Evolutionary conservation across 2,888 invertebrate genomes (phyloP).

Genomic region (Aporophyla lueneburgensis): DNA sequence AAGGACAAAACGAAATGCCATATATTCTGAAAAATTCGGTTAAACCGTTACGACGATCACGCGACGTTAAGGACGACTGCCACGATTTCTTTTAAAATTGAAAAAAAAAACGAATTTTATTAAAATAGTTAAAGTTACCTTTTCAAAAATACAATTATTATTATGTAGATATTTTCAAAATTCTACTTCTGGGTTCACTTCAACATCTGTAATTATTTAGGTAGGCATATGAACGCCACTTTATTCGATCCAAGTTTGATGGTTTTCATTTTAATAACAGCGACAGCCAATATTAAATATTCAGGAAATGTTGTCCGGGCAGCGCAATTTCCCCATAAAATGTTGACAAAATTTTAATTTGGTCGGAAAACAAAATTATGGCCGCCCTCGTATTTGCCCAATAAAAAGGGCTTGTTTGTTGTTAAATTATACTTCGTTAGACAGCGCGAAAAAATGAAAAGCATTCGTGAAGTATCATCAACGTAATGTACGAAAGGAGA

Average conservation of each 20-base stretch:
- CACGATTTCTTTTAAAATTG: not conserved
- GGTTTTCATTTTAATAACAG: slow-evolving; percentile 27
- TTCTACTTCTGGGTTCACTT: not conserved
- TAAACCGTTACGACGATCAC: slow-evolving; percentile 8
- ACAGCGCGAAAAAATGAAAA: slow-evolving; percentile 12
- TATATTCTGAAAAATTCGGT: not conserved
- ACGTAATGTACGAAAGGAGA: slow-evolving; percentile 30
- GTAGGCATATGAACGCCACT: not conserved
- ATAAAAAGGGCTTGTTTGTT: slow-evolving; percentile 64
- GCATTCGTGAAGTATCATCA: slow-evolving; percentile 30
- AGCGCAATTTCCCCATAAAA: slow-evolving; percentile 65
- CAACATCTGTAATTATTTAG: too few species aligned
- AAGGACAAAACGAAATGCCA: not conserved
- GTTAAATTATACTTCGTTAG: slow-evolving; percentile 55
- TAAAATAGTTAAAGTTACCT: not conserved
- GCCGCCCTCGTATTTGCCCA: slow-evolving; percentile 37
- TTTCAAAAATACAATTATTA: not conserved
- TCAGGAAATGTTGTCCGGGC: slow-evolving; percentile 51
- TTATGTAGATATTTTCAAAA: not conserved
- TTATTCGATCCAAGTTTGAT: not conserved
- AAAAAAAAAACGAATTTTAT: not conserved
- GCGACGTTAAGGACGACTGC: not conserved
- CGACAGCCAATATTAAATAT: slow-evolving; percentile 33
- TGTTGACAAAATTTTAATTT: slow-evolving; percentile 63
- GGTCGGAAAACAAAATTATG: slow-evolving; percentile 59